Evolutionary conservation across 2,113 vertebrate species (phyloP).

Genomic region (Sapajus apella): DNA sequence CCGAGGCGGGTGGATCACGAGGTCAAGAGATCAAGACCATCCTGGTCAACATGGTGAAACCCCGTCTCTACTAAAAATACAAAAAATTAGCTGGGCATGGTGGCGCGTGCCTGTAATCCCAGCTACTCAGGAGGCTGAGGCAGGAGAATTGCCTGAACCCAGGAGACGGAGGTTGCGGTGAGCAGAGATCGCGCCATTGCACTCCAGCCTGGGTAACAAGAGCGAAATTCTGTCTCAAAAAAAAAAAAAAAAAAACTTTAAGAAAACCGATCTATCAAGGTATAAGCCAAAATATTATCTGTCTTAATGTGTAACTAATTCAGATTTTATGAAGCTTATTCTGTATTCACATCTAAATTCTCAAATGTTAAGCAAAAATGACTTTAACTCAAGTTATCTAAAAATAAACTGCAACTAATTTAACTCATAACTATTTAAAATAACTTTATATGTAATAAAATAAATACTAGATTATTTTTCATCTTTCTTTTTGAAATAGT

Average conservation of each 20-base stretch:
- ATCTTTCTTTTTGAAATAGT: neutral
- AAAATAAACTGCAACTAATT: neutral
- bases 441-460: neutral
- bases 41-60: no score
- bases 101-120: no score
- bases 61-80: no score
- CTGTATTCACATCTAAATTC: conserved; percentile 1
- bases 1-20: no score
- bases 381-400: neutral
- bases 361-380: neutral
- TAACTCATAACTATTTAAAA: neutral
- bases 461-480: neutral
- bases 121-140: no score
- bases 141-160: no score
- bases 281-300: neutral
- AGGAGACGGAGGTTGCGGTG: no score
- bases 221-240: no score
- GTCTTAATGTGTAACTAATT: neutral
- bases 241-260: neutral
- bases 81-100: no score
- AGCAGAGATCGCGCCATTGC: no score
- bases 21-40: no score
- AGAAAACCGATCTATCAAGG: neutral
- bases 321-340: neutral
- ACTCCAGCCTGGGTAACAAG: no score